Base-by-base conservation (phyloP, 2,888 invertebrate genomes). In the Ectemnius cavifrons region DNA sequence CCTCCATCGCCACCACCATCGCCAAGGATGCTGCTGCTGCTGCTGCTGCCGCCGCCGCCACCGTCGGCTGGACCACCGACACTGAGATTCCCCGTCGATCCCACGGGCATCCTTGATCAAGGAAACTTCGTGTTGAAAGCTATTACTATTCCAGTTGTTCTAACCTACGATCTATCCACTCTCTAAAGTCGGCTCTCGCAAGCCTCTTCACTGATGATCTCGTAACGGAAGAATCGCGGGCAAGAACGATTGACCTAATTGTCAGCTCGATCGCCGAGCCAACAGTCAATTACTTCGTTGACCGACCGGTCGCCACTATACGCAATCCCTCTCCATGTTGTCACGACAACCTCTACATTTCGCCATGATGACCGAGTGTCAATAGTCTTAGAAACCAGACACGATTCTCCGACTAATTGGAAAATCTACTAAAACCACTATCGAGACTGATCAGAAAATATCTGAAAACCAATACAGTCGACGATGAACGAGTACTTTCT, bases 271-370 rank as follows among this genome's bases (percentile, higher is more conserved):
- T 59, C 28, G 45, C 47, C 37, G 58, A 61, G 75, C 63, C 63
- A 63, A 56, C 60, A 77, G 81, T 79, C 79, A 81, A 81, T 61
- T 79, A 76, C 81, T 81, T 75, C 73, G 70, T 77, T 81, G 77
- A 81, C 77, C 76, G 74, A 66, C 52, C 59, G 62, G 61, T 58
- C 58, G 64, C 63, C n/a, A n/a, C n/a, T n/a, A n/a, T 37, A 75
- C 23, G 61, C 75, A 66, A 73, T 65, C 60, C 63, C 14, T 71
- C 72, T 73, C 67, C 66, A 58, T 80, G 8, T 37, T 37, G 71
- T 75, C 76, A 69, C 62, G 76, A 78, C 70, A 58, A 52, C 71
- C 78, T 67, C 23, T 23, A 27, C 75, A 75, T 73, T 80, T 80
- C 71, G 28, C 73, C 75, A 80, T 68, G 20, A 20, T 14, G 47